Evolutionary conservation across 2,888 invertebrate species (phyloP), one percentile per base, ranked within the genome.

Genomic region (Nowickia ferox): DNA sequence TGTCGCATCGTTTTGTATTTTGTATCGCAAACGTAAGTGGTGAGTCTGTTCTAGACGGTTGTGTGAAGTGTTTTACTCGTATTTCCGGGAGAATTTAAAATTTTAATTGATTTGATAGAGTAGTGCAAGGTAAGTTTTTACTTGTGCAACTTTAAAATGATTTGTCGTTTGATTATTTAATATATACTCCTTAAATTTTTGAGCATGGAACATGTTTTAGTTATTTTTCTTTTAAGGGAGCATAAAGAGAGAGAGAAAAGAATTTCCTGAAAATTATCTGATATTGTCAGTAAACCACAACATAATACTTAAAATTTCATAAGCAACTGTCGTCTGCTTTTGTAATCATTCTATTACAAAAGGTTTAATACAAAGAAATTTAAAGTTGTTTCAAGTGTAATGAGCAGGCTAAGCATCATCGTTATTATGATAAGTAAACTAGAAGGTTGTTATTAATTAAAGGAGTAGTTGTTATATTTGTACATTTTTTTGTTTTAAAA

Each of bases 51-150:
- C 48, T n/a, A 61, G 79, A 78, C 71, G 48, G 17, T 53, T 55
- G 13, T 40, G 22, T 17, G 17, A 44, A 53, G 44, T 69, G 59
- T 65, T 68, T 30, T n/a, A 55, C 53, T 79, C 9, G 53, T 63
- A 69, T 75, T 57, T 75, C 17, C 69, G 48, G 79, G 42, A 75
- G 63, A 84, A 75, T 75, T 84, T 75, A 53, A 80, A 80, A 80
- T 75, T 80, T 80, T 84, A 84, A 84, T 84, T 84, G 84, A 84
- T 80, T 84, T 75, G 69, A 75, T 80, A 80, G 65, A 83, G 65
- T 66, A 83, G 65, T 66, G 53, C 51, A 72, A 83, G 59, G 57
- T 59, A 66, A n/a, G n/a, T 72, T 10, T 30, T 42, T 44, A 4
- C 38, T 44, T 48, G 51, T 65, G 42, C 57, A 57, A 57, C 66